Evolutionary conservation across 2,888 invertebrate species (phyloP).

Genomic region (Apodemia duryi): DNA sequence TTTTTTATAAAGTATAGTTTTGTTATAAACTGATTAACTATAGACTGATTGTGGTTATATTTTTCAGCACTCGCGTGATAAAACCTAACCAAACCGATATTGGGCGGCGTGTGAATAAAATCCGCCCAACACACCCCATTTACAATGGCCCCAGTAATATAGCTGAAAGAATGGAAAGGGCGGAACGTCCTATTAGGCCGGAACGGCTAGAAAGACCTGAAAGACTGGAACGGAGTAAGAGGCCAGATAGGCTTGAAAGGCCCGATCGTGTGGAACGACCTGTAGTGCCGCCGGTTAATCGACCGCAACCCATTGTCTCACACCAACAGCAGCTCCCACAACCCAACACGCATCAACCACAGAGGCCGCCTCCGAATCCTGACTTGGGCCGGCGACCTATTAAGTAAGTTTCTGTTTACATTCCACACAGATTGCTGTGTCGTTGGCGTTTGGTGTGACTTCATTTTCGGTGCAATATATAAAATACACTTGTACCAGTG

Average conservation of each 20-base stretch:
- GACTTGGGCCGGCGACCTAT: slow-evolving; percentile 87
- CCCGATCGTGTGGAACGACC: slow-evolving; percentile 36
- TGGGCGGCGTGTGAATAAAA: slow-evolving; percentile 88
- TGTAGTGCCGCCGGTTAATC: slow-evolving; percentile 38
- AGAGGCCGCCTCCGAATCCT: slow-evolving; percentile 75
- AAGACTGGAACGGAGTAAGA: slow-evolving; percentile 47
- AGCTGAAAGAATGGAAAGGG: slow-evolving; percentile 43
- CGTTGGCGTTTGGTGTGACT: too few relatives aligned
- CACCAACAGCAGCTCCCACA: slow-evolving; percentile 50
- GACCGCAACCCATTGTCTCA: slow-evolving; percentile 37
- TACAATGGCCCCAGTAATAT: slow-evolving; percentile 51
- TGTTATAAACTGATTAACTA: neutral
- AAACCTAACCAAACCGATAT: slow-evolving; percentile 94
- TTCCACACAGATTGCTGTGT: neutral
- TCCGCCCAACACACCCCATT: slow-evolving; percentile 73
- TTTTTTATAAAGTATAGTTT: neutral
- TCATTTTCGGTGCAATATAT: too few relatives aligned
- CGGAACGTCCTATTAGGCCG: slow-evolving; percentile 43
- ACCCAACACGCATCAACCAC: slow-evolving; percentile 64
- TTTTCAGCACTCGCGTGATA: slow-evolving; percentile 92
- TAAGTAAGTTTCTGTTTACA: slow-evolving; percentile 72
- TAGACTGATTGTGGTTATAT: neutral
- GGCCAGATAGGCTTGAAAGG: slow-evolving; percentile 42
- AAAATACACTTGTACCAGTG: too few relatives aligned
- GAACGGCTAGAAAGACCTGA: slow-evolving; percentile 39